A percentile compares a stretch with the other conserved stretches of the same genome.
Conservation (phyloP, 2,113 vertebrate genomes). For the Colaptes auratus region DNA sequence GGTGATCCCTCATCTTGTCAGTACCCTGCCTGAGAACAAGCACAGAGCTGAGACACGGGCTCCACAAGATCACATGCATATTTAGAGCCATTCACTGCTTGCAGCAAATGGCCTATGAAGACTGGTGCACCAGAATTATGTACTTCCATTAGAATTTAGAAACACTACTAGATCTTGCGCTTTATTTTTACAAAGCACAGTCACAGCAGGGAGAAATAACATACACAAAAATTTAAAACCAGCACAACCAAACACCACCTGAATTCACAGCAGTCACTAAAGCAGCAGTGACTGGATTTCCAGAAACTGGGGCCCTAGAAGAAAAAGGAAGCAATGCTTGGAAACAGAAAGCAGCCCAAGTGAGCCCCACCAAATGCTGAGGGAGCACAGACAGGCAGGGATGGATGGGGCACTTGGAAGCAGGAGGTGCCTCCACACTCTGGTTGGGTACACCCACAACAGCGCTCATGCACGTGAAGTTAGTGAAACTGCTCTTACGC, state of each 20-base stretch:
- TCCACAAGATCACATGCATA: constrained; percentile 26
- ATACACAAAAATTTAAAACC: background rate
- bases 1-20: constrained; percentile 57
- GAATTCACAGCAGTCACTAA: background rate
- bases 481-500: background rate
- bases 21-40: constrained; percentile 31
- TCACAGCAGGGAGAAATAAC: background rate
- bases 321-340: background rate
- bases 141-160: background rate
- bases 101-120: background rate
- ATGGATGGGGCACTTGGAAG: accelerated
- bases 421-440: accelerated
- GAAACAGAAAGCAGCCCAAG: background rate
- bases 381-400: accelerated
- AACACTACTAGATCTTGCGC: background rate
- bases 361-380: background rate
- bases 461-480: accelerated
- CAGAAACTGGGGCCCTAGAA: background rate
- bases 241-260: background rate
- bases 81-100: constrained; percentile 21
- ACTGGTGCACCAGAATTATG: background rate
- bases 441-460: background rate
- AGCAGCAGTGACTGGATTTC: background rate
- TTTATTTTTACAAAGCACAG: background rate
- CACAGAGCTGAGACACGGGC: background rate